Percentiles rank a stretch among this genome's conserved stretches.
Evolutionary conservation across 2,113 vertebrate species (phyloP).

Genomic region (Mustelus asterias): DNA sequence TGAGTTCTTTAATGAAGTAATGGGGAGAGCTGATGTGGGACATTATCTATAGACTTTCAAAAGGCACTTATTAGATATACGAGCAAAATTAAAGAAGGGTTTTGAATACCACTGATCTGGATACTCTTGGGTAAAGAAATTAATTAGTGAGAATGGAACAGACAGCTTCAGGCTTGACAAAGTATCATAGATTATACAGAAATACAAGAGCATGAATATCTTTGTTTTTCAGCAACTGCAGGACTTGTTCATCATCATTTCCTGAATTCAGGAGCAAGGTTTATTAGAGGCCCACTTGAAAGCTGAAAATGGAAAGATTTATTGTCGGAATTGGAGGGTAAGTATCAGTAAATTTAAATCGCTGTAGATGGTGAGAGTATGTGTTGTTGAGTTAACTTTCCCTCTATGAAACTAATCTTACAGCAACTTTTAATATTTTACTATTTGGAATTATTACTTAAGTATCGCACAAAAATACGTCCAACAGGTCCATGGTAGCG

Average conservation of each 20-base stretch:
- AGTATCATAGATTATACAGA: neutral
- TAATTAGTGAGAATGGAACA: neutral
- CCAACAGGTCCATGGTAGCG: neutral
- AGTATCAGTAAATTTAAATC: slow-evolving; percentile 49
- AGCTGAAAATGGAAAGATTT: slow-evolving; percentile 64
- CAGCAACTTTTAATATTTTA: neutral
- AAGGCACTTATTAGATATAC: neutral
- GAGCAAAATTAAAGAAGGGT: neutral
- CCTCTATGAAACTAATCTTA: neutral
- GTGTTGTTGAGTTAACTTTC: neutral
- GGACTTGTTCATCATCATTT: neutral
- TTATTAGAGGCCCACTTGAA: slow-evolving; percentile 33
- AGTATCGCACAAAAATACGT: neutral
- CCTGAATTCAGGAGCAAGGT: slow-evolving; percentile 37
- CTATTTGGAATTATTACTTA: neutral
- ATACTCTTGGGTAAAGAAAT: neutral
- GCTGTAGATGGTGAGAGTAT: neutral
- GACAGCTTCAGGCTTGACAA: neutral
- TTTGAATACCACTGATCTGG: neutral
- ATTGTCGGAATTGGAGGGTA: slow-evolving; percentile 84
- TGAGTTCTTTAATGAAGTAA: neutral
- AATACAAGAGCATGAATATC: neutral
- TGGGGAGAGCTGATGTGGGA: neutral
- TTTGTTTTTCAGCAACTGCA: neutral
- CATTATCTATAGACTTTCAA: neutral